Evolutionary conservation across 2,888 invertebrate genomes (phyloP).

Genomic region (Lasioglossum malachurum): DNA sequence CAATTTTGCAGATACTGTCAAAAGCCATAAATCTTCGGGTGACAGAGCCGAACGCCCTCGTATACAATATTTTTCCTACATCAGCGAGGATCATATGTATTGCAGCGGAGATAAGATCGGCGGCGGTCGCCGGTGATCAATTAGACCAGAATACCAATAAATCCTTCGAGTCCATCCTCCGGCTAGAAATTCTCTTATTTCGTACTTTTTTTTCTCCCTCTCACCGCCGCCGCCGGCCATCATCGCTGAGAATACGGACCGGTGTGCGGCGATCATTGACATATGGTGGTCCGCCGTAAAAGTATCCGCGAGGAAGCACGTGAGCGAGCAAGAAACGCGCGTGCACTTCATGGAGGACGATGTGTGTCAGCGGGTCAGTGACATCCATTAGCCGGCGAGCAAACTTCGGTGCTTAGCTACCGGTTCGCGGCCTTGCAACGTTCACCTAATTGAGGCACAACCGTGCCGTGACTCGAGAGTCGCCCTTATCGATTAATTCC

Average conservation of each 20-base stretch:
- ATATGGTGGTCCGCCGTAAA: constrained; percentile 37
- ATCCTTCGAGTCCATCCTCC: constrained; percentile 38
- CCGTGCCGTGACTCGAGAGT: constrained; percentile 7
- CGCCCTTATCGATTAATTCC: not conserved
- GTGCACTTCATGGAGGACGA: constrained; percentile 64
- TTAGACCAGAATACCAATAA: constrained; percentile 38
- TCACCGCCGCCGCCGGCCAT: not conserved
- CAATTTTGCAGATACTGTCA: constrained; percentile 8
- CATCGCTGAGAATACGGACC: constrained; percentile 29
- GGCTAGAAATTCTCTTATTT: constrained; percentile 13
- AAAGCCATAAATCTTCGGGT: constrained; percentile 24
- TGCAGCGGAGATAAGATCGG: constrained; percentile 38
- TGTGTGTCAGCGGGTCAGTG: constrained; percentile 76
- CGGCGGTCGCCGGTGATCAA: constrained; percentile 39
- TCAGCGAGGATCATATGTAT: constrained; percentile 23
- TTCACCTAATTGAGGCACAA: constrained; percentile 43
- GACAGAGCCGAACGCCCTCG: constrained; percentile 20
- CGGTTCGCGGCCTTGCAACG: constrained; percentile 52
- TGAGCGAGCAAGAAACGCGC: constrained; percentile 59
- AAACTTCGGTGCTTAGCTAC: constrained; percentile 64
- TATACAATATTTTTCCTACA: constrained; percentile 37
- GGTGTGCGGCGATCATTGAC: constrained; percentile 50
- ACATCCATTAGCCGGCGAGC: constrained; percentile 67
- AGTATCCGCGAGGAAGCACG: constrained; percentile 46
- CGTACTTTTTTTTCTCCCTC: not conserved